These are phyloP conservation scores for Drosophila melanogaster DNA, from an alignment of 1,140 invertebrate species.

Conservation along the genomic window Release_6_plus_ISO1_MT NT_033777.3:6516001-6516500, in stretches of 20 bases:
- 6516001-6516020: conserved; percentile 20
- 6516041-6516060: conserved; percentile 63
- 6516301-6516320: too few species aligned
- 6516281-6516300: too few species aligned
- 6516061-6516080: conserved; percentile 46
- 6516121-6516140: conserved; percentile 17
- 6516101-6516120: conserved; percentile 41
- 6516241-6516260: too few species aligned
- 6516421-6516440: conserved; percentile 29
- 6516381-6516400: conserved; percentile 8
- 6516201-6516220: too few species aligned
- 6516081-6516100: conserved; percentile 45
- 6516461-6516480: conserved; percentile 18
- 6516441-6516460: conserved; percentile 31
- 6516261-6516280: too few species aligned
- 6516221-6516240: background rate
- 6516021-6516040: conserved; percentile 8
- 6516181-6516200: too few species aligned
- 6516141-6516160: conserved; percentile 42
- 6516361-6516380: conserved; percentile 5
- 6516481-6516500: conserved; percentile 9
- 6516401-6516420: background rate
- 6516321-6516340: too few species aligned
- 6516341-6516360: background rate
- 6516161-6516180: conserved; percentile 11